Percentiles rank a stretch among this genome's conserved stretches.
Conservation (phyloP, 1,140 invertebrate genomes). For the Macrobrachium nipponense region DNA sequence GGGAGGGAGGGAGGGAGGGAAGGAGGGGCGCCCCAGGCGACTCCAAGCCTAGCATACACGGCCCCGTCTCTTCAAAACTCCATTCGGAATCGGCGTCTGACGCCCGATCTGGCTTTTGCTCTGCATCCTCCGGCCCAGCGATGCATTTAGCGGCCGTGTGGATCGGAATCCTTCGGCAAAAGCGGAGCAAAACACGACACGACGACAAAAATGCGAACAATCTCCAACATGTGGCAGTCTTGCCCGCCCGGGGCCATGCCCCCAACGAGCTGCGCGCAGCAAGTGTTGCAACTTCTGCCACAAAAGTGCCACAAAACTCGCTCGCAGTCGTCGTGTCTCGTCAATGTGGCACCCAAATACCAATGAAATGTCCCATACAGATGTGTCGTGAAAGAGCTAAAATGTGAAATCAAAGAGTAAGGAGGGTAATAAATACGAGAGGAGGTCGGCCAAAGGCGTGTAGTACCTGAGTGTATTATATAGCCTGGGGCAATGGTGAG, state of each 20-base stretch:
- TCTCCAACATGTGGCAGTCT: slow-evolving; percentile 44
- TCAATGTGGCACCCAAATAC: not conserved
- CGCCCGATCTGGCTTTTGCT: not conserved
- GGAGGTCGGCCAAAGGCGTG: not conserved
- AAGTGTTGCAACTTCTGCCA: slow-evolving; percentile 40
- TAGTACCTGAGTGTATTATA: not conserved
- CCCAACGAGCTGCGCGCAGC: slow-evolving; percentile 53
- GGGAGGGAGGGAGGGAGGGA: slow-evolving; percentile 39
- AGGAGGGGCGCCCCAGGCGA: slow-evolving; percentile 43
- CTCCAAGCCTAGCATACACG: slow-evolving; percentile 42
- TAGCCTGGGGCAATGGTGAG: not conserved
- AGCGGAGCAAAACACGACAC: not conserved
- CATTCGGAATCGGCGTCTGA: not conserved
- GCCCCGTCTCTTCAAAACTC: slow-evolving; percentile 20
- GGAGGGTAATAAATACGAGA: not conserved
- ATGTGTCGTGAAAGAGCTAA: not conserved
- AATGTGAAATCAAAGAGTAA: too few species aligned
- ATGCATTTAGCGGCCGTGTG: too few species aligned
- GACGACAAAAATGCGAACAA: slow-evolving; percentile 30
- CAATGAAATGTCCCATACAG: not conserved
- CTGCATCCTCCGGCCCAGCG: not conserved
- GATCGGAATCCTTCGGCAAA: not conserved
- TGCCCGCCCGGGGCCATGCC: slow-evolving; percentile 32
- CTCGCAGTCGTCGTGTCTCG: not conserved
- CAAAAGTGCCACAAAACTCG: not conserved